Percentiles rank a stretch among this genome's conserved stretches.
phyloP scores from a whole-genome alignment of 2,888 invertebrate genomes.

The Mythimna impura region DNA sequence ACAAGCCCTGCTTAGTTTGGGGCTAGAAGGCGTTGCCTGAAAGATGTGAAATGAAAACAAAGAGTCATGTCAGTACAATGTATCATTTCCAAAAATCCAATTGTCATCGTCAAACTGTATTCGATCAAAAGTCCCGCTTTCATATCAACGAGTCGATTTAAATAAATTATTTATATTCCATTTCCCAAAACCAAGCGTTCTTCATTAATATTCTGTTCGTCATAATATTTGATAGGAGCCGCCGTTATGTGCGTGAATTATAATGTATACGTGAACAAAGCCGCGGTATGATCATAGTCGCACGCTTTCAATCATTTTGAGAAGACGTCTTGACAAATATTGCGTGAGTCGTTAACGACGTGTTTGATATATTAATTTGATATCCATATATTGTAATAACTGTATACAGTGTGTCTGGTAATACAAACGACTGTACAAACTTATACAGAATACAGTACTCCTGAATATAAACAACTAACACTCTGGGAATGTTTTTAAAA shows the following conservation, averaged over 20 bases:
- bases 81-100: neutral
- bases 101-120: neutral
- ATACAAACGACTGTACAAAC: no score
- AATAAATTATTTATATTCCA: constrained; percentile 32
- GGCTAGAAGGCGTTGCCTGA: no score
- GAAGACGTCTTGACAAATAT: constrained; percentile 4
- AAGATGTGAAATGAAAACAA: no score
- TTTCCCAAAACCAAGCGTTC: constrained; percentile 26
- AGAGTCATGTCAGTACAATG: neutral
- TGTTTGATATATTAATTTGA: constrained; percentile 14
- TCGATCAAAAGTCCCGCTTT: constrained; percentile 15
- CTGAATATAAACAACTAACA: no score
- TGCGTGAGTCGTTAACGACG: constrained; percentile 13
- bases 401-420: no score
- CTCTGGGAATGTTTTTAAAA: no score
- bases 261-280: constrained; percentile 44
- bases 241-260: constrained; percentile 34
- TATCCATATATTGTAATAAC: neutral
- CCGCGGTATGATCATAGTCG: constrained; percentile 14
- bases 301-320: constrained; percentile 21
- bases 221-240: constrained; percentile 48
- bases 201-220: constrained; percentile 45
- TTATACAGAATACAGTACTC: no score
- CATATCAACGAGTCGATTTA: neutral
- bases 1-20: no score